phyloP scores from a whole-genome alignment of 2,888 invertebrate genomes.

The Drosophila diplacantha region DNA sequence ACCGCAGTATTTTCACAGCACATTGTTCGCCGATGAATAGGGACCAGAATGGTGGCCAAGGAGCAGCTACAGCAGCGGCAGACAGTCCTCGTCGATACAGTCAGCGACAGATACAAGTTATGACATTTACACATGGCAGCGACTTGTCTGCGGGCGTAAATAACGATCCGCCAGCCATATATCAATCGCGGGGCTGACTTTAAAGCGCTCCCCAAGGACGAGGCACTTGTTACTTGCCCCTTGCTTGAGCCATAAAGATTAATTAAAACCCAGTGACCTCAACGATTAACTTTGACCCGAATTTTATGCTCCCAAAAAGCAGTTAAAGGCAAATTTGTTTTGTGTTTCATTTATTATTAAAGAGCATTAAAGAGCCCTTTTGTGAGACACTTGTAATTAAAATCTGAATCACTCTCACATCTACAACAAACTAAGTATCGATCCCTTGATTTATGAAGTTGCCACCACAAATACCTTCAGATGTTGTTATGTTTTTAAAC shows the following conservation, averaged over 20 bases:
- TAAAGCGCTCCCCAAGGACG: conserved; percentile 15
- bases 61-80: neutral
- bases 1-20: conserved; percentile 39
- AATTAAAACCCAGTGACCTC: conserved; percentile 1
- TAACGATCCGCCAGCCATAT: conserved; percentile 13
- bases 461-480: too few relatives aligned
- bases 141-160: conserved; percentile 24
- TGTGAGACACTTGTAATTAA: neutral
- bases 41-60: neutral
- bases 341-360: neutral
- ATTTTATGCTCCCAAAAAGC: neutral
- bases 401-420: neutral
- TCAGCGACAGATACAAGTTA: conserved; percentile 33
- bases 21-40: conserved; percentile 49
- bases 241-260: neutral
- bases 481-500: too few relatives aligned
- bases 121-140: conserved; percentile 27
- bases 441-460: too few relatives aligned
- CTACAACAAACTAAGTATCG: neutral
- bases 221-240: neutral
- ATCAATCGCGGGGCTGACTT: conserved; percentile 6
- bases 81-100: conserved; percentile 10
- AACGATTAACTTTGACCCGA: neutral
- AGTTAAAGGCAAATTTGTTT: neutral
- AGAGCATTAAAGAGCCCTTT: neutral